phyloP scores from a whole-genome alignment of 2,113 vertebrate species.

The Hylia prasina region DNA sequence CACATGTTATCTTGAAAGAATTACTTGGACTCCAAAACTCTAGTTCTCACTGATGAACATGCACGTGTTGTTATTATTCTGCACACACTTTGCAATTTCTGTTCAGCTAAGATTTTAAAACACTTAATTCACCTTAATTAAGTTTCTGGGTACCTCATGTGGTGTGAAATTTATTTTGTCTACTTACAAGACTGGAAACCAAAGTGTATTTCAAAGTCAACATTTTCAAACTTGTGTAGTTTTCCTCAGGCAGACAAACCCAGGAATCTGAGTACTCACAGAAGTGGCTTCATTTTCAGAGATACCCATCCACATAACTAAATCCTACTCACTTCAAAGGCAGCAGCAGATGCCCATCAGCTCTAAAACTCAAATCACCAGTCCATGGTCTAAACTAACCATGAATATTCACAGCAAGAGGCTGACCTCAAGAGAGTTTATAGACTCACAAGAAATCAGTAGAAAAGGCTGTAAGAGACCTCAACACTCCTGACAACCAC shows the following conservation, averaged over 20 bases:
- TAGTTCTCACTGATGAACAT: background rate
- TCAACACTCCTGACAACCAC: background rate
- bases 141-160: background rate
- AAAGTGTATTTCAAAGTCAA: background rate
- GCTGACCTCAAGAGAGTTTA: background rate
- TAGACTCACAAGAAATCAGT: background rate
- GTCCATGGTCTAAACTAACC: background rate
- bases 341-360: background rate
- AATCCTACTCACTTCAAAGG: background rate
- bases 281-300: background rate
- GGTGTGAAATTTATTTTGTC: constrained; percentile 15
- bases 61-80: background rate
- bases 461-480: background rate
- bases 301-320: background rate
- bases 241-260: background rate
- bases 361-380: background rate
- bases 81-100: background rate
- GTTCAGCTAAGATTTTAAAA: constrained; percentile 15
- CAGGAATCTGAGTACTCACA: background rate
- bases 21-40: background rate
- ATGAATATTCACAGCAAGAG: background rate
- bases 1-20: background rate
- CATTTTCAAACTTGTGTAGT: background rate
- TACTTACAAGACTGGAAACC: background rate
- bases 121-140: constrained; percentile 38